These are phyloP conservation scores for Ceratina calcarata DNA, from an alignment of 1,140 invertebrate species.

Conservation along the genomic window DNA sequence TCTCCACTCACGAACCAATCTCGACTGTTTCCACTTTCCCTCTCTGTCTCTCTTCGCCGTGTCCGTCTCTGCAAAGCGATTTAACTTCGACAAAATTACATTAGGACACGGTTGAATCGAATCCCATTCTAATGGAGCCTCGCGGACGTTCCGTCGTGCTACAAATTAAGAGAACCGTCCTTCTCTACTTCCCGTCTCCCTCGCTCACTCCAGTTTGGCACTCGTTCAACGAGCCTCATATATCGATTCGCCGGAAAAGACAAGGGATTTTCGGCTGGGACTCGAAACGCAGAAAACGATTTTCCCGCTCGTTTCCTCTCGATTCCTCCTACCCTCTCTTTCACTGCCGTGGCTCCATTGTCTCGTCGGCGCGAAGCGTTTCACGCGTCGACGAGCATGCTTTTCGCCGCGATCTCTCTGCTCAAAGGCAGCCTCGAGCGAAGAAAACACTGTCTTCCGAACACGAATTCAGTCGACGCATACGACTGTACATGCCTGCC, in stretches of 20 bases:
- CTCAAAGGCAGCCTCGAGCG: constrained; percentile 7
- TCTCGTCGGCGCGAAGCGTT: constrained; percentile 17
- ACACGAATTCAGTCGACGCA: neutral
- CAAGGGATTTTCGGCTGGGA: neutral
- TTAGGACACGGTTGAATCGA: constrained; percentile 34
- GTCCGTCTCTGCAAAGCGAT: constrained; percentile 25
- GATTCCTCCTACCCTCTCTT: neutral
- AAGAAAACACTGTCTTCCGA: constrained; percentile 11
- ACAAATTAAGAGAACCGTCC: constrained; percentile 39
- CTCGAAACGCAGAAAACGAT: constrained; percentile 15
- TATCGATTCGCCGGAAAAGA: constrained; percentile 30
- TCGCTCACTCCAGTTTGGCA: neutral
- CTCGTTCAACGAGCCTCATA: constrained; percentile 13
- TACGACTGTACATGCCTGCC: neutral
- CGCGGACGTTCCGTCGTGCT: constrained; percentile 17
- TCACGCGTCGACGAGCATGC: constrained; percentile 26
- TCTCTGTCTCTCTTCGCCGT: too few species aligned
- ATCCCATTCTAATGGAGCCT: constrained; percentile 23
- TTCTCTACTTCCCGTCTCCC: neutral
- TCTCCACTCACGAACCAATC: neutral
- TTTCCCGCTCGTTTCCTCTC: constrained; percentile 12
- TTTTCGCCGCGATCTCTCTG: constrained; percentile 15
- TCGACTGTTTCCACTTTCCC: neutral
- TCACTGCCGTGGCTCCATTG: constrained; percentile 10
- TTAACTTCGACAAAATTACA: constrained; percentile 36